Conservation (phyloP, 1,140 invertebrate genomes). For the Zaprionus kolodkinae region DNA sequence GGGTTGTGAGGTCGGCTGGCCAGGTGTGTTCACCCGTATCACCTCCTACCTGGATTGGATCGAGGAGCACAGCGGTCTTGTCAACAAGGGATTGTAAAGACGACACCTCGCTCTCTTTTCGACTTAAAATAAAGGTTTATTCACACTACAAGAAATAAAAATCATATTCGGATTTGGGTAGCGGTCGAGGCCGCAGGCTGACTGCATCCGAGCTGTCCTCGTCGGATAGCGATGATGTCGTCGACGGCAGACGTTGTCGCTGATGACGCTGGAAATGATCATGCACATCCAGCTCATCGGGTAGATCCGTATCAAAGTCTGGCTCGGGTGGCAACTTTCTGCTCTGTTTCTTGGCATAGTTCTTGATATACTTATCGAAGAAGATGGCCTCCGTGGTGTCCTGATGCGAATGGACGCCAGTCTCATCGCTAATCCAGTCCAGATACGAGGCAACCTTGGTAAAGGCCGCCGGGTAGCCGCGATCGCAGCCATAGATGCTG, state of each 20-base stretch:
- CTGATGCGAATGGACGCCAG: slow-evolving; percentile 70
- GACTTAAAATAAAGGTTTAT: slow-evolving; percentile 71
- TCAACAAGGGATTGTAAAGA: slow-evolving; percentile 55
- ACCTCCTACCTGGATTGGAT: slow-evolving; percentile 86
- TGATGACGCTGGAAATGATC: neutral
- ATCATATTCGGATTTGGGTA: slow-evolving; percentile 59
- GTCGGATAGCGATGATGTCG: slow-evolving; percentile 2
- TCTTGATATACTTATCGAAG: slow-evolving; percentile 67
- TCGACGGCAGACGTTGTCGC: neutral
- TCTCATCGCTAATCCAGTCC: slow-evolving; percentile 85
- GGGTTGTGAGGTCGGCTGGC: slow-evolving; percentile 85
- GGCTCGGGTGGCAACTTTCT: slow-evolving; percentile 32
- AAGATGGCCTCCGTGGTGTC: slow-evolving; percentile 74
- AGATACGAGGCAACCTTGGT: slow-evolving; percentile 86
- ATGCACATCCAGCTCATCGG: slow-evolving; percentile 64
- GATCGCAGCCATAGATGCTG: slow-evolving; percentile 85
- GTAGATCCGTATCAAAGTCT: slow-evolving; percentile 48
- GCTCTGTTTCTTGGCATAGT: slow-evolving; percentile 54
- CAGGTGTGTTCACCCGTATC: slow-evolving; percentile 86
- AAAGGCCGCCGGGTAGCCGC: slow-evolving; percentile 85
- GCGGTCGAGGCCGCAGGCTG: slow-evolving; percentile 40
- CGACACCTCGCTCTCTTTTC: neutral
- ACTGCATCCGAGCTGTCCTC: slow-evolving; percentile 41
- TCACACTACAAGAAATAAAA: slow-evolving; percentile 71
- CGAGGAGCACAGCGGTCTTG: slow-evolving; percentile 48